Base-by-base conservation (phyloP, 2,113 vertebrate species). In the Plotosus lineatus region DNA sequence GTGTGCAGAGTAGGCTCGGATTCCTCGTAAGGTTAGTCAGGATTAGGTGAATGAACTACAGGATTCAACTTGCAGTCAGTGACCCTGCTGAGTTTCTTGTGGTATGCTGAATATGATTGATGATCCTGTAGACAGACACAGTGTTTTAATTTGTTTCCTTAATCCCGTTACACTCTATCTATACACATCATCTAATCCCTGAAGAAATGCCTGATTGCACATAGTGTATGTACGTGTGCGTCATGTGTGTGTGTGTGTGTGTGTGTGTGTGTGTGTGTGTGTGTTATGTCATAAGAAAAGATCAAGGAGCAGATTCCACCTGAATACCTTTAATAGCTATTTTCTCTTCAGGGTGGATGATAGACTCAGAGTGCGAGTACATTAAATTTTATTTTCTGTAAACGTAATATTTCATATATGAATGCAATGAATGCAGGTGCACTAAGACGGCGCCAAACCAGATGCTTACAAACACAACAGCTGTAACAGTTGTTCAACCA, bases 81-180 rank as follows among this genome's bases (percentile, higher is more conserved):
- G 46, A 75, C 40, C 40, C 19, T 60, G 21, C 36, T 63, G 9
- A 33, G 61, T 61, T 33, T 42, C 31, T 23, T 19, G 23, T 66
- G 44, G 38, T 28, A 69, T 65, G 78, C 56, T 68, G 55, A 33
- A 77, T 51, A 77, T 80, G 14, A 63, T 28, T 61, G 17, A 71
- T 50, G 55, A 38, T 56, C 58, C 15, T 66, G 17, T 44, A 21
- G n/a, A 51, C 75, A 51, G 23, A 55, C 28, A 31, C 28, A 65
- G 51, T 44, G 36, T 33, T 55, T 7, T 1, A 44, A 28, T 6
- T 15, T 15, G 38, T 40, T 53, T 40, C 38, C 33, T 21, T 17
- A 56, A 55, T 55, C 72, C 12, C 23, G 10, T 44, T 42, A n/a
- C 4, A 1, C 36, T 68, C n/a, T n/a, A n/a, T n/a, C n/a, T n/a